Base-by-base conservation (phyloP, 2,113 vertebrate genomes). In the Vireo altiloquus region DNA sequence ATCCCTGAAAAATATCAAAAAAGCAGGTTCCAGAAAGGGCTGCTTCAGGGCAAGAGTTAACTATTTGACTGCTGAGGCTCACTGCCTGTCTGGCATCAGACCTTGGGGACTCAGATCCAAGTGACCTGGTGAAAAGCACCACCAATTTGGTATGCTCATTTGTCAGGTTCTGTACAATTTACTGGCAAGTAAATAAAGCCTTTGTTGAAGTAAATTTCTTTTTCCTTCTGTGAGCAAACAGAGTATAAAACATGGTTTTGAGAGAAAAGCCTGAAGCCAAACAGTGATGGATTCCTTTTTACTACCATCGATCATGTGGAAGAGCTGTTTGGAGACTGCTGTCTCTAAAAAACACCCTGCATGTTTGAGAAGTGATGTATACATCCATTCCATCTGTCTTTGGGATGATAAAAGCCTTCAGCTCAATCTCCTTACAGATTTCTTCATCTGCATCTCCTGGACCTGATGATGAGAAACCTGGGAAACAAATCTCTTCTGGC, bases 21-120 rank as follows among this genome's bases (percentile, higher is more conserved):
- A 50, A 25, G 5, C 13, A 19, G 16, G 50, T 22, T 33, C 20
- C 31, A 60, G 44, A 24, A 68, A 10, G 21, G 11, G 44, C 47
- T 71, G 40, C n/a, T 82, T 33, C 65, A 72, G 42, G 37, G 18
- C 11, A 69, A 65, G 64, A 20, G 8, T 44, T 59, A 64, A 25
- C 37, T 9, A 0, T 40, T 44, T 87, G 54, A 37, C 37, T 8
- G 2, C 31, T 7, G 20, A 22, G 15, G 5, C 40, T 53, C 13
- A 17, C 23, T 74, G 37, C 21, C 11, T 47, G 25, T 53, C 42
- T 16, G 31, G 54, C 54, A 53, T 40, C 54, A 69, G 39, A 21
- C 37, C 46, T 61, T 2, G 0, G 40, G 64, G 63, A 33, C 30
- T 35, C 2, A 2, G 11, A 2, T 16, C 22, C 0, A 0, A 57